These are phyloP conservation scores for Drosophila quadrilineata DNA, from an alignment of 1,140 invertebrate species.

Conservation along the genomic window DNA sequence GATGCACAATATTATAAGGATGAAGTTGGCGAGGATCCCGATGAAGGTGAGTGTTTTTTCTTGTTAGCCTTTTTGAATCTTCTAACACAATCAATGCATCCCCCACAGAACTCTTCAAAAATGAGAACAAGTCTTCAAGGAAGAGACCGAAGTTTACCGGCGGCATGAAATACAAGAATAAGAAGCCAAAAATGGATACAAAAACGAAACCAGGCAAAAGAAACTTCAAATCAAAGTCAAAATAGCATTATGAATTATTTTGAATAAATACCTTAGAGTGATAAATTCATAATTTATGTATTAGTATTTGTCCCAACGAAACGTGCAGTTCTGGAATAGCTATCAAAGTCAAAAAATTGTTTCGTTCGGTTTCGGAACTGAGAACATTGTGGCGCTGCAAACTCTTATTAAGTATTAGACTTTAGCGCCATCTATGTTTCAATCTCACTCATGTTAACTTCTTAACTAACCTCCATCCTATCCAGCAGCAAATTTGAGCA, in stretches of 20 bases:
- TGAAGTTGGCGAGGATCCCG: conserved; percentile 93
- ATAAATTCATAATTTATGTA: conserved; percentile 8
- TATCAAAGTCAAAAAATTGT: too few relatives aligned
- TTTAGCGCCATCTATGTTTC: too few relatives aligned
- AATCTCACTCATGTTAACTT: too few relatives aligned
- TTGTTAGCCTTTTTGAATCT: background rate
- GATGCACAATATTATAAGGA: conserved; percentile 91
- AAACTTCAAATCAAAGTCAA: conserved; percentile 31
- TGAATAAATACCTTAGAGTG: conserved; percentile 18
- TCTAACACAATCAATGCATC: background rate
- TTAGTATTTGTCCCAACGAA: too few relatives aligned
- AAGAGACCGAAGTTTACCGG: conserved; percentile 57
- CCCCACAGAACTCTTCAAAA: conserved; percentile 67
- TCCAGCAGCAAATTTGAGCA: too few relatives aligned
- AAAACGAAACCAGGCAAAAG: conserved; percentile 22
- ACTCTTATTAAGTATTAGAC: too few relatives aligned
- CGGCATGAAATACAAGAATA: conserved; percentile 70
- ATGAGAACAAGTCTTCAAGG: conserved; percentile 44
- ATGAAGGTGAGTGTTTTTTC: conserved; percentile 83
- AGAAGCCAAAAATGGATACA: conserved; percentile 49
- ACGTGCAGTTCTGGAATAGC: too few relatives aligned
- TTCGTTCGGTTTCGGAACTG: too few relatives aligned
- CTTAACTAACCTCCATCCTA: too few relatives aligned
- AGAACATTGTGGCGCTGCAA: too few relatives aligned
- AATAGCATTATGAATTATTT: conserved; percentile 31